A percentile compares a stretch with the other conserved stretches of the same genome.
Evolutionary conservation across 1,140 invertebrate species (phyloP).

Genomic region (Meloidogyne chitwoodi): DNA sequence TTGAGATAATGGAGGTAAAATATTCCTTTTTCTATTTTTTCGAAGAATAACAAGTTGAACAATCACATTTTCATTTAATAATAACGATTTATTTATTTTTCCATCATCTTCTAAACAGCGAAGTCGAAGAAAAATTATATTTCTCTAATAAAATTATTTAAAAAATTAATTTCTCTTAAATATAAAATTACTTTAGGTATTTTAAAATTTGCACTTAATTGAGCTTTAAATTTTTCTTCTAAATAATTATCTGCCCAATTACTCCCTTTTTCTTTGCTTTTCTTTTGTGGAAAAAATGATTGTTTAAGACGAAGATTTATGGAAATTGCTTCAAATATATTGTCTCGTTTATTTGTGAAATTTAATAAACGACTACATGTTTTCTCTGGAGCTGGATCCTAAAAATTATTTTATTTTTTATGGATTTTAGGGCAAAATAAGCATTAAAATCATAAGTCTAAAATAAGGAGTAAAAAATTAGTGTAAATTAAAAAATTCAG

Average conservation of each 20-base stretch:
- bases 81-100: neutral
- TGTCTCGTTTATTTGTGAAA: neutral
- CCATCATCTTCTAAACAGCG: slow-evolving; percentile 10
- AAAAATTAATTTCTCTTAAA: neutral
- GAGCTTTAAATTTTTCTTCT: slow-evolving; percentile 14
- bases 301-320: slow-evolving; percentile 6
- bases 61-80: neutral
- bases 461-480: too few species aligned
- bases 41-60: slow-evolving; percentile 11
- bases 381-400: slow-evolving; percentile 16
- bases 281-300: slow-evolving; percentile 4
- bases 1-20: slow-evolving; percentile 11
- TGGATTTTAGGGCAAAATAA: too few species aligned
- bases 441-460: too few species aligned
- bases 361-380: slow-evolving; percentile 17
- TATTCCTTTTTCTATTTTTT: neutral
- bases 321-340: slow-evolving; percentile 5
- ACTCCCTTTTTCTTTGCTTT: neutral
- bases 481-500: too few species aligned
- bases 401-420: neutral
- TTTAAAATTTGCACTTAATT: slow-evolving; percentile 10
- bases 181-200: slow-evolving; percentile 3
- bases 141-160: slow-evolving; percentile 1
- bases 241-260: slow-evolving; percentile 21
- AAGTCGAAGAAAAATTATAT: slow-evolving; percentile 15